Evolutionary conservation across 2,888 invertebrate species (phyloP), one percentile per base, ranked within the genome.

Genomic region (Drosophila atripex): DNA sequence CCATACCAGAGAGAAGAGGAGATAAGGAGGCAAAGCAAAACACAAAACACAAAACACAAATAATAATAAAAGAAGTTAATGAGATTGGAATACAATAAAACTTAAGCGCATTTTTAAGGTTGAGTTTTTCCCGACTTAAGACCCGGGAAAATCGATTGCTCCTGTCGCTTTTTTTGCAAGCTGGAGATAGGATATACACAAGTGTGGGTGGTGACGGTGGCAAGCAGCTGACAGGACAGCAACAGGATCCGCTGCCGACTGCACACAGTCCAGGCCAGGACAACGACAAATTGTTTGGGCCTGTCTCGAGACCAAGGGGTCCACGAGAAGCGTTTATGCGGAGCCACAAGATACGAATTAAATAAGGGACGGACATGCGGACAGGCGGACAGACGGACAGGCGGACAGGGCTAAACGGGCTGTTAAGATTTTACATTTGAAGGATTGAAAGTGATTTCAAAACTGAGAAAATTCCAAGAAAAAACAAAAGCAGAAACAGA

Each of bases 21-120:
- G n/a, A n/a, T 18, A 35, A 23, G 32, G 21, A 38, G 28, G 18
- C n/a, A 52, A 54, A 61, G 72, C 66, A 76, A 76, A 78, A 85
- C 68, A 85, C 77, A 41, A 21, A 21, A 21, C 21, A 21, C 65
- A 75, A 74, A 78, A 85, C 68, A 85, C 77, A 86, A 79, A 80
- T 84, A 86, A 82, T 86, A 86, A 82, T 83, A 83, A 82, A 83
- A 79, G 76, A 82, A 86, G 77, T 86, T 82, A 82, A 82, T 82
- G 82, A 82, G 77, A 82, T 82, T 82, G 82, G 77, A 79, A 82
- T 82, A 86, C 86, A 82, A 82, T 82, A 82, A 83, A 82, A 82
- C 80, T 83, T 79, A 82, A 86, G 86, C 82, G 76, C 58, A 77
- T 83, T 83, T 86, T 83, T 76, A 76, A 85, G 78, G 70, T 69